Evolutionary conservation across 2,888 invertebrate species (phyloP), one percentile per base, ranked within the genome.

Genomic region (Ectemnius continuus): DNA sequence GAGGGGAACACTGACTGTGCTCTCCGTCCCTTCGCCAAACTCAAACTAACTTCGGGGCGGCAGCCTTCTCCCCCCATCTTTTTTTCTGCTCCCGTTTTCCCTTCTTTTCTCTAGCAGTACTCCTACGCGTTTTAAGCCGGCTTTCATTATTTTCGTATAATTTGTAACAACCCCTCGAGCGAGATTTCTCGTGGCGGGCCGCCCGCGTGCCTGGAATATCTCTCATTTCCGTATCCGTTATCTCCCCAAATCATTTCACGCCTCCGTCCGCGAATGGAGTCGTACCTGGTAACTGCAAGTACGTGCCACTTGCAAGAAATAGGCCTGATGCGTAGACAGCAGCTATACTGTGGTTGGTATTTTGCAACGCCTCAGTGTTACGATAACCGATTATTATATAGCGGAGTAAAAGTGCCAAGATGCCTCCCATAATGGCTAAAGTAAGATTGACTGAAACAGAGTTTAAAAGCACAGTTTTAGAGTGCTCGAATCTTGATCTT

Each of bases 301-400:
- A 94, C 47, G 93, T 81, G 11, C 93, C 88, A 14, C 94, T 92
- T 1, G 94, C 92, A 6, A 94, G 81, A 61, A 95, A 86, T 83
- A 94, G 93, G 2, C 95, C 95, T 11, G 94, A 89, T 59, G 94
- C 92, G 23, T 45, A 95, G 82, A 28, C 93, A 92, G 11, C 93
- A 91, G 0, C 2, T 6, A 5, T 4, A 36, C 26, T 23, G 23
- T 23, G 23, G 23, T 23, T 23, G 23, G 23, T 23, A 3, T 3
- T 23, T 23, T 23, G 23, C 23, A 23, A 23, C 23, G 23, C 23
- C 2, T 23, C 23, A 23, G 23, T 23, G 23, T 23, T 23, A 23
- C 23, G 23, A 23, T 23, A 23, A 23, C 23, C 3, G 23, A 23
- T 23, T 2, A 23, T 23, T 23, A 23, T 23, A 23, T 23, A 23